Evolutionary conservation across 2,113 vertebrate species (phyloP).

Genomic region (Hucho hucho): DNA sequence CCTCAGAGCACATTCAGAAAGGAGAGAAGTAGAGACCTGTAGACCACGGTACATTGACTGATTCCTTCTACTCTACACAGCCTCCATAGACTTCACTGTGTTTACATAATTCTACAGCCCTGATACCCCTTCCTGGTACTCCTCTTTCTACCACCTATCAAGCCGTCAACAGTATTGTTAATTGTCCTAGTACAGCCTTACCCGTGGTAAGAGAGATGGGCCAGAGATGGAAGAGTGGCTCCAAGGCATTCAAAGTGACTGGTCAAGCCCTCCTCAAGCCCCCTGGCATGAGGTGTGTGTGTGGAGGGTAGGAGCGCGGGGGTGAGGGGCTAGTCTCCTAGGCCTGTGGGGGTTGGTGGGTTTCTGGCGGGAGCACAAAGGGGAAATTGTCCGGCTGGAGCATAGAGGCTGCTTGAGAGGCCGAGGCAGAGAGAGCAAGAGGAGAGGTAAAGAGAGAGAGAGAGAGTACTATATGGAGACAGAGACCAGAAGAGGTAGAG

Average conservation of each 20-base stretch:
- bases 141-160: conserved; percentile 62
- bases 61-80: not conserved
- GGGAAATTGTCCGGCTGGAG: conserved; percentile 78
- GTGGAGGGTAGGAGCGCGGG: conserved; percentile 25
- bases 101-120: conserved; percentile 32
- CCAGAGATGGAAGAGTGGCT: conserved; percentile 31
- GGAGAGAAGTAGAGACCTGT: not conserved
- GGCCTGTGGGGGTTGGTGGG: conserved; percentile 78
- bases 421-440: not conserved
- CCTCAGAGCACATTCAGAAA: not conserved
- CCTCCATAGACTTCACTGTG: conserved; percentile 45
- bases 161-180: conserved; percentile 66
- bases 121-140: conserved; percentile 34
- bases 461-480: conserved; percentile 6
- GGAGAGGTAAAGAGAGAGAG: conserved; percentile 18
- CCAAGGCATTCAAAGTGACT: conserved; percentile 48
- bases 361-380: conserved; percentile 75
- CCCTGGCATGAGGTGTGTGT: conserved; percentile 12
- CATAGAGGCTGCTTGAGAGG: not conserved
- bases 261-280: conserved; percentile 8
- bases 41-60: conserved; percentile 9
- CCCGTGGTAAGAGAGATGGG: conserved; percentile 48
- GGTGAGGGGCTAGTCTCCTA: conserved; percentile 50
- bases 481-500: conserved; percentile 54
- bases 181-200: conserved; percentile 58